Base-by-base conservation (phyloP, 2,797 vertebrate species). In the Channallabes apus region DNA sequence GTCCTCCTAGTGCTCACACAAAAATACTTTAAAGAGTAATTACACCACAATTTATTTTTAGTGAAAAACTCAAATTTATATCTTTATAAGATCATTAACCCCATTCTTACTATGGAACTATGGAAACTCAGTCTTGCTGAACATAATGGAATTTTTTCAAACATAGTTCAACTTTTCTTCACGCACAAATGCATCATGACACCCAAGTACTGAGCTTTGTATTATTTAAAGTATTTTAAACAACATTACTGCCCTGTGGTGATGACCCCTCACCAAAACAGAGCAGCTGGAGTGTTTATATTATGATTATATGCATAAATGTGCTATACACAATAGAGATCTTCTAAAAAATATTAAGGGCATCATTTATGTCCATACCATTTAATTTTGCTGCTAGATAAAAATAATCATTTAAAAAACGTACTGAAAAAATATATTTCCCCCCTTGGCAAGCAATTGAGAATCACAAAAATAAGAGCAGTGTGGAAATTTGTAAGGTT, bases 21-120 rank as follows among this genome's bases (percentile, higher is more conserved):
- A 65, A 73, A 41, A 75, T 17, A 80, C 41, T 80, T 80, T 54
- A 51, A 67, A 80, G n/a, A 80, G 62, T 67, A 80, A 80, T 80
- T 80, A 80, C 79, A 67, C 79, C n/a, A 80, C 62, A 20, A 32
- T 32, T 80, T 7, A 6, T 6, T 29, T 71, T 29, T 6, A 29
- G 0, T 35, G 64, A 29, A 17, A 80, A 65, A 29, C 38, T 46
- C 11, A 80, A 29, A 65, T 29, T 8, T n/a, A 41, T 29, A 17
- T 20, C 14, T 61, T 79, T 38, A 77, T 20, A 58, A 62, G 22
- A 62, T 62, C n/a, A n/a, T 54, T n/a, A 46, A 61, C 27, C 29
- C 7, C 56, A 58, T 76, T 58, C 6, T 5, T 58, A 58, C 35
- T 38, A 38, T 38, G 35, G 35, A 6, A 65, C 24, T 51, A 65